Evolutionary conservation across 2,888 invertebrate genomes (phyloP), one percentile per base, ranked within the genome.

Genomic region (Trichogramma dendrolimi): DNA sequence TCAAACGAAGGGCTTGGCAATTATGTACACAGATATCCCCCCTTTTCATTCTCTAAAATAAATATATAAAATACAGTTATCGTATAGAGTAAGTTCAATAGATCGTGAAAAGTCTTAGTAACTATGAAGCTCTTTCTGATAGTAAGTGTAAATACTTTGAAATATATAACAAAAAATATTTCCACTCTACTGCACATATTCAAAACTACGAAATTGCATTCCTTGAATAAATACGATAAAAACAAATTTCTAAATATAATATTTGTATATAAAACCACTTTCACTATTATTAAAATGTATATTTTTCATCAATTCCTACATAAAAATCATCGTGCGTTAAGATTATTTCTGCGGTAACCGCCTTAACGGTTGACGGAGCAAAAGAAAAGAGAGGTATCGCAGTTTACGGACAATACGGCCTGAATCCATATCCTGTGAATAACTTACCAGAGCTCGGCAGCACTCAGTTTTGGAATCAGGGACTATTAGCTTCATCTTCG

Each of bases 381-480:
- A 49, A 64, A 2, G 57, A 61, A 6, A 79, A 78, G 66, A 70
- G 79, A 7, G 78, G 79, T 2, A 71, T 75, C 1, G 68, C 71
- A 0, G 54, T 75, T 27, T 73, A 74, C 38, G 74, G 73, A 8
- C 69, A 72, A n/a, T 67, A 71, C 4, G 71, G 71, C 40, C 56
- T 68, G 48, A 68, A 69, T 54, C 71, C 71, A 14, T 76, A 78
- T 66, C 67, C 74, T 40, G 74, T 75, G 38, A 71, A 72, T 4
- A 71, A 71, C 1, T 58, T 70, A 11, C 71, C 75, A 27, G 67
- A 70, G 1, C 74, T 71, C 49, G 69, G 70, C 27, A 27, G 27
- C 14, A 60, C 40, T 46, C 51, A 62, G 6, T 5, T 67, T 5
- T 71, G 71, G 71, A 65, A 67, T 62, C 70, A 71, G 6, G 43